Evolutionary conservation across 2,888 invertebrate species (phyloP).

Genomic region (Synanthedon andrenaeformis): DNA sequence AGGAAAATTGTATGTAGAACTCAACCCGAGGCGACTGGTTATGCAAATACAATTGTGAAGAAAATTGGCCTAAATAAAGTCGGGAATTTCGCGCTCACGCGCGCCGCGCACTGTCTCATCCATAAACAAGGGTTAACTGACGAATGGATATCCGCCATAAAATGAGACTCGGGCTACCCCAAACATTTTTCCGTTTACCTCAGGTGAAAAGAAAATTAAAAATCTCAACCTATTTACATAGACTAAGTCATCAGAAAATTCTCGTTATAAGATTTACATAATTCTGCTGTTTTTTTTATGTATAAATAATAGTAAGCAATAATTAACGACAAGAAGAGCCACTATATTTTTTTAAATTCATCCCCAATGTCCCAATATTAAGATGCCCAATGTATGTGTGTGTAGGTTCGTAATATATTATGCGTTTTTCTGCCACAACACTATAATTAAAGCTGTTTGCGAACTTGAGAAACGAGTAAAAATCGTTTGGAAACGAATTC

Average conservation of each 20-base stretch:
- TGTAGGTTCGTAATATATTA: no score
- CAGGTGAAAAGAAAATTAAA: conserved; percentile 12
- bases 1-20: conserved; percentile 1
- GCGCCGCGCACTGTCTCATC: conserved; percentile 12
- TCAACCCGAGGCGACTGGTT: conserved; percentile 8
- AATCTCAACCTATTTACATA: neutral
- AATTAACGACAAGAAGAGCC: no score
- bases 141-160: conserved; percentile 15
- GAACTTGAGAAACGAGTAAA: no score
- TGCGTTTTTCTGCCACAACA: no score
- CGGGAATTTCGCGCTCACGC: conserved; percentile 15
- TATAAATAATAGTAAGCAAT: no score
- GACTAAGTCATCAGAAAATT: neutral
- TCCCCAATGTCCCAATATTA: no score
- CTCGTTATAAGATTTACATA: no score
- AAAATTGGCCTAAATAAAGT: conserved; percentile 19
- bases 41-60: conserved; percentile 25
- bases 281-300: no score
- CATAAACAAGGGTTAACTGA: conserved; percentile 18
- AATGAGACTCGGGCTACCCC: conserved; percentile 9
- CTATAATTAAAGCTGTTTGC: no score
- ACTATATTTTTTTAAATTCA: no score
- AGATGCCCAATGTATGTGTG: no score
- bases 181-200: conserved; percentile 7
- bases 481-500: no score